phyloP scores from a whole-genome alignment of 2,888 invertebrate genomes.

The Charanyca ferruginea region DNA sequence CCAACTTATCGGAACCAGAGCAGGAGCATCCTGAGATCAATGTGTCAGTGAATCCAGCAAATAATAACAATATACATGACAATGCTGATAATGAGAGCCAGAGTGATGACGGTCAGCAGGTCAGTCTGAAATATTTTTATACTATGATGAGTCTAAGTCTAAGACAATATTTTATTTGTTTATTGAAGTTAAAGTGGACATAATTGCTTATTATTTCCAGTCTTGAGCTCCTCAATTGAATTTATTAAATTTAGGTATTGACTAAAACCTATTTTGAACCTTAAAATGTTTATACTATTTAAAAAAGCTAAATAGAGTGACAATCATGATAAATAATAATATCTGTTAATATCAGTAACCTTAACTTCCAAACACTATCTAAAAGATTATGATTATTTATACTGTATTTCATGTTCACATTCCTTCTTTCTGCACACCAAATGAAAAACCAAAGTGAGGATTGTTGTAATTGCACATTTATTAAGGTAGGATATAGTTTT shows the following conservation, averaged over 20 bases:
- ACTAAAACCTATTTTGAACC: slow-evolving; percentile 7
- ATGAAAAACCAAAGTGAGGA: not conserved
- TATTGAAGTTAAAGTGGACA: not conserved
- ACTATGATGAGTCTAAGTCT: not conserved
- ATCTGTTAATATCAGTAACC: slow-evolving; percentile 18
- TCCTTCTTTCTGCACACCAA: not conserved
- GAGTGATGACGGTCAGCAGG: slow-evolving; percentile 89
- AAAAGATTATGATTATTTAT: not conserved
- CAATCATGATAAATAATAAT: slow-evolving; percentile 19
- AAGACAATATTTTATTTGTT: not conserved
- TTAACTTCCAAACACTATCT: slow-evolving; percentile 6
- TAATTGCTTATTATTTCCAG: too few species aligned
- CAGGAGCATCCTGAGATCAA: slow-evolving; percentile 82
- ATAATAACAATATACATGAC: slow-evolving; percentile 87
- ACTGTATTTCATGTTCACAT: not conserved
- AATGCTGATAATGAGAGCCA: slow-evolving; percentile 87
- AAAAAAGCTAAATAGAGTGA: not conserved
- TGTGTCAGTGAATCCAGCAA: slow-evolving; percentile 85
- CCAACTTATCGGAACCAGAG: slow-evolving; percentile 78
- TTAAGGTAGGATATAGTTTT: too few species aligned
- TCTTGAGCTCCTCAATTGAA: not conserved
- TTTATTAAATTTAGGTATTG: not conserved
- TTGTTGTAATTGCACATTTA: too few species aligned
- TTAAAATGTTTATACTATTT: not conserved
- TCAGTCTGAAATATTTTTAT: slow-evolving; percentile 55